Evolutionary conservation across 2,113 vertebrate genomes (phyloP).

Genomic region (Thermophis baileyi): DNA sequence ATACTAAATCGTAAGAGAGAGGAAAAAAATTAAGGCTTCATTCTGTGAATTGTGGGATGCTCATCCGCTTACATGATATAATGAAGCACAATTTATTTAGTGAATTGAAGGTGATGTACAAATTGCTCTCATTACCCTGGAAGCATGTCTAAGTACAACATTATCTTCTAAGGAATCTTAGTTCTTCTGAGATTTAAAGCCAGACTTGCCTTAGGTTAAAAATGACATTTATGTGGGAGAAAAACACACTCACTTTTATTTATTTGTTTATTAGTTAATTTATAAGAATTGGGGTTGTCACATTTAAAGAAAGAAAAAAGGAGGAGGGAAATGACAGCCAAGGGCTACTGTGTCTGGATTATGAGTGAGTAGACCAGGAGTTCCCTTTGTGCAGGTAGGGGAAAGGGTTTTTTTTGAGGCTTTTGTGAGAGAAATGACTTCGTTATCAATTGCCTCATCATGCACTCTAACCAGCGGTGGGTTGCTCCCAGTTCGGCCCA

Average conservation of each 20-base stretch:
- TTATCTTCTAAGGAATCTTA: conserved; percentile 25
- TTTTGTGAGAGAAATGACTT: background rate
- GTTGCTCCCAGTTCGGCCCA: too few relatives aligned
- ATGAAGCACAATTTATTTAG: conserved; percentile 41
- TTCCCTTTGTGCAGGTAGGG: background rate
- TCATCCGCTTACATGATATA: conserved; percentile 48
- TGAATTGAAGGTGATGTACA: conserved; percentile 50
- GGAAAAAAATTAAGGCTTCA: conserved; percentile 21
- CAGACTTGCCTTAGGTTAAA: conserved; percentile 21
- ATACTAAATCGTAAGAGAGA: conserved; percentile 42
- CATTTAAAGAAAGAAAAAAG: background rate
- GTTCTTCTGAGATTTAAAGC: conserved; percentile 22
- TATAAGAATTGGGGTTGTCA: background rate
- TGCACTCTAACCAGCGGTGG: background rate
- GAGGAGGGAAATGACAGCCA: background rate
- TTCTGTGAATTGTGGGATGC: conserved; percentile 33
- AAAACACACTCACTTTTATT: conserved; percentile 11
- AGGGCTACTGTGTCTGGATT: background rate
- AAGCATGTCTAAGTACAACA: conserved; percentile 40
- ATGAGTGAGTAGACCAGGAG: background rate
- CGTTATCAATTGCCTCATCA: background rate
- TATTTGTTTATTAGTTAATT: background rate
- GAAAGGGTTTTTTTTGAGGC: background rate
- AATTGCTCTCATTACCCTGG: conserved; percentile 52
- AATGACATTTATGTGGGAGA: background rate